A percentile compares a stretch with the other conserved stretches of the same genome.
phyloP scores from a whole-genome alignment of 2,113 vertebrate species.

The Gnathonemus longibarbis region DNA sequence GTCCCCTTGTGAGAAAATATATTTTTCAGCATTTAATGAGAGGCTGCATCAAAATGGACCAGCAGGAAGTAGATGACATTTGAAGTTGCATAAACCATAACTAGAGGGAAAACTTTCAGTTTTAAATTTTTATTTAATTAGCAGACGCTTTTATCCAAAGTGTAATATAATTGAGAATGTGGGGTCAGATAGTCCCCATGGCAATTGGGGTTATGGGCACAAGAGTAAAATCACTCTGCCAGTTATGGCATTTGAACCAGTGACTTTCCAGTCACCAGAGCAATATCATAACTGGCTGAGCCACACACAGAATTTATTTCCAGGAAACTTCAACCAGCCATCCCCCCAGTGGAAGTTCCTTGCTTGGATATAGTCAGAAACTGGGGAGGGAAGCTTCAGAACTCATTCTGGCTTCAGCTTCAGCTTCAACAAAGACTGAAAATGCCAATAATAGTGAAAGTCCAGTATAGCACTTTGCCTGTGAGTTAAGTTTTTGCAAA shows the following conservation, averaged over 20 bases:
- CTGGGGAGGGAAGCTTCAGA: background rate
- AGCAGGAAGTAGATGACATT: background rate
- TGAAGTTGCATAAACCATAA: background rate
- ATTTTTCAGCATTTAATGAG: background rate
- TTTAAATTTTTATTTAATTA: background rate
- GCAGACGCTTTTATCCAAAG: background rate
- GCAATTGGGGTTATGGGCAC: background rate
- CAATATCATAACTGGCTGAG: background rate
- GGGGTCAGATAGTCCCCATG: background rate
- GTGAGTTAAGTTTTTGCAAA: background rate
- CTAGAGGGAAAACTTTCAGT: background rate
- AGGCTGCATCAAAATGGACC: background rate
- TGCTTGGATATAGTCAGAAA: background rate
- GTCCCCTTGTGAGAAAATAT: background rate
- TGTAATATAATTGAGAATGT: background rate
- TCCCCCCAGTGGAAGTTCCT: background rate
- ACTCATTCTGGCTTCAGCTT: background rate
- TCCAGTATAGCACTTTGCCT: background rate
- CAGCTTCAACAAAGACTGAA: background rate
- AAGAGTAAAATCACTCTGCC: background rate
- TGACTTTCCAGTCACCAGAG: background rate
- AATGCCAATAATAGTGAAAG: background rate
- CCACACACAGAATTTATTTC: background rate
- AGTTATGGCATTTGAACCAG: background rate
- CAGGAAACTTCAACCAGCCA: background rate